These are phyloP conservation scores for Chelmon rostratus DNA, from an alignment of 2,797 vertebrate genomes.

Conservation along the genomic window DNA sequence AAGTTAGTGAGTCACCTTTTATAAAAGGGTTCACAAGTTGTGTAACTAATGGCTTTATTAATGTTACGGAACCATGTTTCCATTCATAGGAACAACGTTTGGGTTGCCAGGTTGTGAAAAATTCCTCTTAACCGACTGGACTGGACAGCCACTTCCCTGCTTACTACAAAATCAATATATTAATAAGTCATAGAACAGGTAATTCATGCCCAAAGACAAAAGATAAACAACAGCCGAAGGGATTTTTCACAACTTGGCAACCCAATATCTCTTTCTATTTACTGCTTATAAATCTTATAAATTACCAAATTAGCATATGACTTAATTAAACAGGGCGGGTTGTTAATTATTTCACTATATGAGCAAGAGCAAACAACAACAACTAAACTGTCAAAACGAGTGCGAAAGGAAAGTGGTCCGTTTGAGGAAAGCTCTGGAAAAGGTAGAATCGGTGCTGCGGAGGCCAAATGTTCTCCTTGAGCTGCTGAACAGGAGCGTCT, in stretches of 20 bases:
- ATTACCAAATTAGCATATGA: not conserved
- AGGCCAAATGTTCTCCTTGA: constrained; percentile 66
- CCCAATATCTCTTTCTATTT: not conserved
- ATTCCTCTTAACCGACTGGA: not conserved
- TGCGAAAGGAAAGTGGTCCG: not conserved
- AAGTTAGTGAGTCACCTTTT: too few species aligned
- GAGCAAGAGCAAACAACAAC: too few species aligned
- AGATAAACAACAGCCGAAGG: not conserved
- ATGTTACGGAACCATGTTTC: not conserved
- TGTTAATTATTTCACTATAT: not conserved
- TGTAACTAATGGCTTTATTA: not conserved
- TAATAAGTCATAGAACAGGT: too few species aligned
- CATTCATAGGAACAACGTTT: not conserved
- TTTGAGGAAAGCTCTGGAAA: constrained; percentile 54
- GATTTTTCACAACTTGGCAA: not conserved
- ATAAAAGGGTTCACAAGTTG: too few species aligned
- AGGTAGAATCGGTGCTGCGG: constrained; percentile 54
- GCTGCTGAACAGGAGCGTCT: constrained; percentile 63
- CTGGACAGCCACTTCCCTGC: not conserved
- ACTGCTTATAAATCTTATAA: not conserved
- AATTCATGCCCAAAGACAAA: not conserved
- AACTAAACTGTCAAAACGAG: not conserved
- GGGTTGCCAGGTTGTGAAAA: constrained; percentile 5
- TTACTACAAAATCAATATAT: too few species aligned
- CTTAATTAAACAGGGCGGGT: not conserved